phyloP scores from a whole-genome alignment of 2,113 vertebrate genomes.

The Malurus alboscapulatus region DNA sequence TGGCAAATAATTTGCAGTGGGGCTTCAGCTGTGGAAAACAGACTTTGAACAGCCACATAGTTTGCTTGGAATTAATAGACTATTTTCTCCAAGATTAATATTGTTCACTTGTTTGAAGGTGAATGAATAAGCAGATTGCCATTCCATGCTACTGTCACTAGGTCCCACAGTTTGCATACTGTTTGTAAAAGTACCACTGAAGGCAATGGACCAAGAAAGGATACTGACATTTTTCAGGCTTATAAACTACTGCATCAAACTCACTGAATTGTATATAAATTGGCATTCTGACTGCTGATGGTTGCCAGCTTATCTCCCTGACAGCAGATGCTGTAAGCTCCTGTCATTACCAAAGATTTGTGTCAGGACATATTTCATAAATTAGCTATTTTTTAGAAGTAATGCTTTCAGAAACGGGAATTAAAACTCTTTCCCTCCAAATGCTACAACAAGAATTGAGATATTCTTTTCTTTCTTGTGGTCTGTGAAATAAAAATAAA shows the following conservation, averaged over 20 bases:
- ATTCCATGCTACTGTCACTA: not conserved
- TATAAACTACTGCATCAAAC: not conserved
- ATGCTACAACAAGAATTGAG: not conserved
- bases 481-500: not conserved
- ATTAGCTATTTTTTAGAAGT: not conserved
- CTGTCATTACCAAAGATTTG: not conserved
- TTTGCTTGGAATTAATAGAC: not conserved
- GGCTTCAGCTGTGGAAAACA: not conserved
- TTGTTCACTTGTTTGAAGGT: rapidly evolving
- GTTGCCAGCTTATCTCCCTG: not conserved
- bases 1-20: not conserved
- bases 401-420: not conserved
- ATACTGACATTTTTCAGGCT: not conserved
- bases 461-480: not conserved
- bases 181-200: not conserved
- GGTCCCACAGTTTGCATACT: not conserved
- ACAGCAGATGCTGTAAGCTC: not conserved
- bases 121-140: not conserved
- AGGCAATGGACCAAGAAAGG: not conserved
- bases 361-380: not conserved
- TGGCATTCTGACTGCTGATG: not conserved
- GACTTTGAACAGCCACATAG: not conserved
- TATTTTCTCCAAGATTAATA: not conserved
- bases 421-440: not conserved
- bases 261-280: not conserved